Conservation (phyloP, 2,797 vertebrate genomes). For the Scomberomorus guttatus region DNA sequence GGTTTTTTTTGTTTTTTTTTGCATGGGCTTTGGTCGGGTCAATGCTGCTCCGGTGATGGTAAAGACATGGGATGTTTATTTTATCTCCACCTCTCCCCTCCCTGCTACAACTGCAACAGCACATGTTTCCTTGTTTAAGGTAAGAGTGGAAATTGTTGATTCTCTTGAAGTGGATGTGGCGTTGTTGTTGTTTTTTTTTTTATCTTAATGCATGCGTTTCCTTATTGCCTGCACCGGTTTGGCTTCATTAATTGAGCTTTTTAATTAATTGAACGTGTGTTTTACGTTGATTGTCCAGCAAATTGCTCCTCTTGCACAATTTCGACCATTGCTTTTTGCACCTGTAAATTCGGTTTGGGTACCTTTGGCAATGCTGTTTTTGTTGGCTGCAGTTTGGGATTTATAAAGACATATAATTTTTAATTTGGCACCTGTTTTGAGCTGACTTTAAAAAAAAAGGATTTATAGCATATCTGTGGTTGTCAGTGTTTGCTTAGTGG, state of each 20-base stretch:
- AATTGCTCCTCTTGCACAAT: not conserved
- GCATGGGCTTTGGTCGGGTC: constrained; percentile 34
- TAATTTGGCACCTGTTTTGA: too few species aligned
- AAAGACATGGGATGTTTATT: constrained; percentile 76
- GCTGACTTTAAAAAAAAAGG: too few species aligned
- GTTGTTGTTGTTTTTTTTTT: too few species aligned
- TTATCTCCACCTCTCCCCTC: constrained; percentile 60
- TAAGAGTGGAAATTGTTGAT: constrained; percentile 48
- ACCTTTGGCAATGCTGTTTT: constrained; percentile 24
- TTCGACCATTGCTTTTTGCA: constrained; percentile 19
- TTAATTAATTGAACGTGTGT: not conserved
- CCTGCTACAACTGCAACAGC: constrained; percentile 61
- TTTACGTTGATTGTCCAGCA: not conserved
- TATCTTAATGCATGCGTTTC: not conserved
- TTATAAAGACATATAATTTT: constrained; percentile 87
- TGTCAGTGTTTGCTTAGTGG: not conserved
- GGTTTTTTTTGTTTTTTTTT: not conserved
- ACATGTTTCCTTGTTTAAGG: constrained; percentile 66
- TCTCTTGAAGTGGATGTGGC: not conserved
- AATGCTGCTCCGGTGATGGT: constrained; percentile 47
- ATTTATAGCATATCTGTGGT: not conserved
- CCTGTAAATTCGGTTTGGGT: constrained; percentile 31
- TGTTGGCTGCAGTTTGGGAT: constrained; percentile 69
- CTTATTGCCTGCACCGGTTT: not conserved
- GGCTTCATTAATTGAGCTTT: not conserved